Conservation (phyloP, 2,113 vertebrate genomes). For the Atherinomorus stipes region DNA sequence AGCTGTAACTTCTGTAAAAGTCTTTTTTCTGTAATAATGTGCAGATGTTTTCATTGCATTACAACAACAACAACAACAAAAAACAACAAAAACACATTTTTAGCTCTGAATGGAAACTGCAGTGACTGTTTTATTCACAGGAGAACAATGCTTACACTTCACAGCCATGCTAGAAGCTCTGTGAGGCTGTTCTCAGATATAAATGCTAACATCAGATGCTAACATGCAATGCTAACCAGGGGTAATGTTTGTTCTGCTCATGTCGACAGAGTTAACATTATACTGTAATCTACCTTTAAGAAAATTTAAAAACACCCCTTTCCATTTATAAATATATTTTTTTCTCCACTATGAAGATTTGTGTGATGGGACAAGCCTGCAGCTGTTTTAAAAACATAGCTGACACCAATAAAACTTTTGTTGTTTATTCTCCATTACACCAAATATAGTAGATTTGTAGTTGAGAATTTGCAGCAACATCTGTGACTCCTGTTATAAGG, state of each 20-base stretch:
- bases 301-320: background rate
- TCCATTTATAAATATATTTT: no score
- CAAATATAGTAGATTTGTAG: background rate
- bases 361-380: background rate
- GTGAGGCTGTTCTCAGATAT: background rate
- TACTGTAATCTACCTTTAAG: background rate
- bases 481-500: background rate
- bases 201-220: background rate
- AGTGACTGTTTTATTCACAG: slow-evolving; percentile 3
- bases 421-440: background rate
- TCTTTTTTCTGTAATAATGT: slow-evolving; percentile 20
- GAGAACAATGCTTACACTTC: background rate
- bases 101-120: slow-evolving; percentile 8
- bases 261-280: no score
- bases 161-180: background rate
- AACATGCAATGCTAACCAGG: background rate
- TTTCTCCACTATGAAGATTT: background rate
- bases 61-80: no score
- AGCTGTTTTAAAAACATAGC: background rate
- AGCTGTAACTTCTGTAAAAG: slow-evolving; percentile 47
- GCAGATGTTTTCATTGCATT: slow-evolving; percentile 50
- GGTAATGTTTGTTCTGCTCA: background rate
- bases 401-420: background rate
- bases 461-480: background rate
- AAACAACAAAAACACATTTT: background rate